Base-by-base conservation (phyloP, 2,113 vertebrate species). In the Lipotes vexillifer region DNA sequence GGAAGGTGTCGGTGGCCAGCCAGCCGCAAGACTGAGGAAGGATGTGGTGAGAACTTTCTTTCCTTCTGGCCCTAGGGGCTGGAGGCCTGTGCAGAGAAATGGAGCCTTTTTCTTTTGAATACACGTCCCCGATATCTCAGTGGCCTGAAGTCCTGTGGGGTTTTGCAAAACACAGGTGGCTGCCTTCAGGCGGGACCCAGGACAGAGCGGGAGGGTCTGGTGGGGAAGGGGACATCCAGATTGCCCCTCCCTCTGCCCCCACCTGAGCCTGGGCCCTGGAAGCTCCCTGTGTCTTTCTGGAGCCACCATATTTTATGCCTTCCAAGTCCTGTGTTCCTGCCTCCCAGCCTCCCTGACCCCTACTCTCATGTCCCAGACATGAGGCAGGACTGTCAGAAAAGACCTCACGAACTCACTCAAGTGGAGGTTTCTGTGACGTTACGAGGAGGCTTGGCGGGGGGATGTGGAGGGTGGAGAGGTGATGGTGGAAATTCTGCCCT, bases 11-110 rank as follows among this genome's bases (percentile, higher is more conserved):
- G 9, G 66, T 82, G 71, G 66, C 85, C 59, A 57, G 41, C 65
- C 59, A 33, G 77, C 49, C 20, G 0, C 49, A 80, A 80, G 77
- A 36, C 49, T 68, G 17, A 82, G 90, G 88, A 96, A 95, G 91
- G 94, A 85, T 97, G 93, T 90, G 90, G 91, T 90, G 55, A 96
- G 75, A 66, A 69, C 31, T 61, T 31, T 36, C 81, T 93, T 88
- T 88, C 85, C 59, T n/a, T 89, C 57, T 46, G 81, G 68, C 20
- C 59, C 75, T 20, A 49, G 65, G 92, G 83, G 59, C 83, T 38
- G 21, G 57, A 63, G 77, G 31, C 86, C 86, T 12, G 33, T 75
- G 85, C 55, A 83, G 86, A 94, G 57, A 84, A 59, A 55, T 5
- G 23, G 52, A 66, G 36, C 31, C 93, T 68, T 72, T 15, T 41